These are phyloP conservation scores for Malaclemys terrapin DNA, from an alignment of 2,113 vertebrate genomes.

Conservation along the genomic window DNA sequence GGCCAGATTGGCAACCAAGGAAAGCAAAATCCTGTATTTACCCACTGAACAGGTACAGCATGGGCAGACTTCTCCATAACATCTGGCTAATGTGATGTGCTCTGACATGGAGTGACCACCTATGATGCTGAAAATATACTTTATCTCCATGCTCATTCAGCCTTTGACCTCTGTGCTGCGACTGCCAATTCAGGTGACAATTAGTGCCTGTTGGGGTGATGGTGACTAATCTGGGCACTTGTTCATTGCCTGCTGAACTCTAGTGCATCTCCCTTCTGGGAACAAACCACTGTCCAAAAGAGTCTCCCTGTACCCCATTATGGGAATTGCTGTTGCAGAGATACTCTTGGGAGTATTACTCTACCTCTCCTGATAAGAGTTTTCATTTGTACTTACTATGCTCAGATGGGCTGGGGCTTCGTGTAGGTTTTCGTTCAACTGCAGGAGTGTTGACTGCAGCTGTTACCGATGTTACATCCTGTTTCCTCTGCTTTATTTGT, in stretches of 20 bases:
- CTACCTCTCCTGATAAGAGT: background rate
- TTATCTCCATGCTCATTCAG: background rate
- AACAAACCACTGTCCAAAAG: fast-evolving
- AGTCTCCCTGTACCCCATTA: background rate
- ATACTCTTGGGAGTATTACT: background rate
- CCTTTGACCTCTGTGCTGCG: background rate
- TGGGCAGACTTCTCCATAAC: background rate
- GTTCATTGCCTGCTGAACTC: fast-evolving
- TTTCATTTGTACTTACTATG: fast-evolving
- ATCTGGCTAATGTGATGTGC: background rate
- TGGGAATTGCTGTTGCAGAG: background rate
- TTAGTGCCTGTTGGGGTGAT: background rate
- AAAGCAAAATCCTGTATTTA: background rate
- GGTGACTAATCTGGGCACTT: background rate
- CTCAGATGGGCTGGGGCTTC: background rate
- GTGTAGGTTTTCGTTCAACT: background rate
- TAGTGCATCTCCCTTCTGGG: background rate
- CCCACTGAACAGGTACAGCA: background rate
- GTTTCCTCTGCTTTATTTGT: background rate
- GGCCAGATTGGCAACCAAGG: background rate
- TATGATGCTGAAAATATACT: background rate
- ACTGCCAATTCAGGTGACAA: fast-evolving
- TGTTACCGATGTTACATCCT: background rate
- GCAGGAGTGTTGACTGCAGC: background rate
- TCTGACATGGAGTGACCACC: background rate